Percentiles rank a stretch among this genome's conserved stretches.
These are phyloP conservation scores for Ectemnius continuus DNA, from an alignment of 2,888 invertebrate genomes.

Conservation along the genomic window DNA sequence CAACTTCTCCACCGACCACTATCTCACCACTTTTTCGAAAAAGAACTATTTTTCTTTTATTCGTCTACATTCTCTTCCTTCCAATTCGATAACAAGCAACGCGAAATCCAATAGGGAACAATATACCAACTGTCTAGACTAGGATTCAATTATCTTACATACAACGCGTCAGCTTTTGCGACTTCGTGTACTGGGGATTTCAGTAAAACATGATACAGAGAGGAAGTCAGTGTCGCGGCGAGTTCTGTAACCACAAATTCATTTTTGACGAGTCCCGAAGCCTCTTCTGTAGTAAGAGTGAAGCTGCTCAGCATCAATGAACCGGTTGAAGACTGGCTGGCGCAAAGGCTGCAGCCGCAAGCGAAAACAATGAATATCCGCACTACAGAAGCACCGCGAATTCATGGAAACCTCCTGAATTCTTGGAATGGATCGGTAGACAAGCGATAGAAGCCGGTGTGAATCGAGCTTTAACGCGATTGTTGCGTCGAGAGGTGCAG, in stretches of 20 bases:
- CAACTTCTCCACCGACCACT: background rate
- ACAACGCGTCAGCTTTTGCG: no score
- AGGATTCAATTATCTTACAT: no score
- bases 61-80: no score
- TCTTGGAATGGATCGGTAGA: background rate
- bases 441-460: constrained; percentile 22
- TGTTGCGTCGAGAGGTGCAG: constrained; percentile 30
- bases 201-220: no score
- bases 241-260: no score
- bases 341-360: background rate
- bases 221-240: no score
- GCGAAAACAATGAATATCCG: constrained; percentile 2
- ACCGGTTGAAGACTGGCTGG: background rate
- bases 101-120: no score
- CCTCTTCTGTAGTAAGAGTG: background rate
- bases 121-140: no score
- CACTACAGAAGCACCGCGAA: background rate
- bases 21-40: background rate
- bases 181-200: no score
- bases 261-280: no score
- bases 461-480: constrained; percentile 38
- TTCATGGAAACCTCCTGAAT: background rate
- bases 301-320: constrained; percentile 3
- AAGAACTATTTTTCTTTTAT: no score
- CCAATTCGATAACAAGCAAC: no score